Evolutionary conservation across 2,113 vertebrate genomes (phyloP), one percentile per base, ranked within the genome.

Genomic region (Psittacara wagleri): DNA sequence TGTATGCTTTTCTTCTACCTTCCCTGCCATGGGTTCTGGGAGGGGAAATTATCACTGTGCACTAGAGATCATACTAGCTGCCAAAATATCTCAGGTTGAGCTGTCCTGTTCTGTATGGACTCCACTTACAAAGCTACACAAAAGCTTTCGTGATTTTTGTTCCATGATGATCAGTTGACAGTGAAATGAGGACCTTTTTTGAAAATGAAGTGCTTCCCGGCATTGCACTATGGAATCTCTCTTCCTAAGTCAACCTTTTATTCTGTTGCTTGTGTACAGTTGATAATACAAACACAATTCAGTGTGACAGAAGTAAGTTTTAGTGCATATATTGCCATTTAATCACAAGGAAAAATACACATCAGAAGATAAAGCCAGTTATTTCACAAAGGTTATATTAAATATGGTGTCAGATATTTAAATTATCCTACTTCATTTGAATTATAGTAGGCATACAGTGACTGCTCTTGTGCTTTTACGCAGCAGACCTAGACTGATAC

Each of bases 381-480:
- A 76, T 67, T 83, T 77, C 35, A 39, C 57, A 79, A 57, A 76
- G 49, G 44, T 83, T 63, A 49, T 29, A 39, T 52, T 75, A 67
- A 89, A 35, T 90, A 27, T 43, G 48, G n/a, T 72, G 35, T 82
- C 69, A 91, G 55, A 67, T 91, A 39, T n/a, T 91, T 64, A 48
- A 46, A 63, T 68, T 87, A 54, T 48, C 61, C 31, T 77, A 39
- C 54, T 39, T 63, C 39, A 46, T 81, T 73, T 89, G 61, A 68
- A 83, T 92, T 83, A 82, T 17, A 46, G 1, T 54, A 27, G 68
- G 17, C 54, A 46, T 73, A 52, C 35, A 39, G 9, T 28, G 46
- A 35, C 46, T 51, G n/a, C 11, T 73, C 4, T 51, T 52, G 27
- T 74, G 61, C 85, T 83, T 49, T 43, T 80, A 25, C 51, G 35